phyloP scores from a whole-genome alignment of 2,113 vertebrate species.

The Vidua chalybeata region DNA sequence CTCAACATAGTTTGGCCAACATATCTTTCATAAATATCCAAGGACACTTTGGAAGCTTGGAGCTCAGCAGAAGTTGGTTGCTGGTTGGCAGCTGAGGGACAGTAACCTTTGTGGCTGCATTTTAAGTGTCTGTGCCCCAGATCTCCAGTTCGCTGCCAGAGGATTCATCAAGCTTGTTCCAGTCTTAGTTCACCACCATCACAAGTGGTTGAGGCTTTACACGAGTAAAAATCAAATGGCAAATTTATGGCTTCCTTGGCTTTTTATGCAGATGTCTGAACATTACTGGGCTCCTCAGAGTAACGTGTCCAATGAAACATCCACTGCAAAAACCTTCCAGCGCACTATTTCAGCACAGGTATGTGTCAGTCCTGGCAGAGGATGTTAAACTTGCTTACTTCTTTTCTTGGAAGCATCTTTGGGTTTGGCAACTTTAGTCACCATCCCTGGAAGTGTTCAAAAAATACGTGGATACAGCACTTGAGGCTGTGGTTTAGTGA shows the following conservation, averaged over 20 bases:
- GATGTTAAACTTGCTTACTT: neutral
- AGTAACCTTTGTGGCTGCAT: neutral
- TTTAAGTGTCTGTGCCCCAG: neutral
- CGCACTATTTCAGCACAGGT: slow-evolving; percentile 99
- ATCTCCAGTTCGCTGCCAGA: neutral
- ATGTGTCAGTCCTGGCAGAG: neutral
- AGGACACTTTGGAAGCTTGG: neutral
- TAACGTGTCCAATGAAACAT: slow-evolving; percentile 97
- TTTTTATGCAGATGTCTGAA: slow-evolving; percentile 91
- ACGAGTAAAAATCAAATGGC: accelerated
- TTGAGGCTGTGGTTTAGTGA: neutral
- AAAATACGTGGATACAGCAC: neutral
- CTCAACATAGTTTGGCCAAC: neutral
- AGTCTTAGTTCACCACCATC: neutral
- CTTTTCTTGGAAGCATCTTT: neutral
- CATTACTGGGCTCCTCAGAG: slow-evolving; percentile 99
- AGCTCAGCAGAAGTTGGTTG: neutral
- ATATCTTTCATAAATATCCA: neutral
- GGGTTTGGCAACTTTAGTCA: neutral
- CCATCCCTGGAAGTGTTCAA: neutral
- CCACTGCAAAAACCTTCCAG: slow-evolving; percentile 98
- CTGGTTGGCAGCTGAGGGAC: neutral
- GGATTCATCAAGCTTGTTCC: neutral
- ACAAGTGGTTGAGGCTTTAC: neutral
- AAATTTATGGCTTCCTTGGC: neutral